A percentile compares a stretch with the other conserved stretches of the same genome.
Conservation (phyloP, 2,888 invertebrate genomes). For the Vannuccia rotundouncinata region DNA sequence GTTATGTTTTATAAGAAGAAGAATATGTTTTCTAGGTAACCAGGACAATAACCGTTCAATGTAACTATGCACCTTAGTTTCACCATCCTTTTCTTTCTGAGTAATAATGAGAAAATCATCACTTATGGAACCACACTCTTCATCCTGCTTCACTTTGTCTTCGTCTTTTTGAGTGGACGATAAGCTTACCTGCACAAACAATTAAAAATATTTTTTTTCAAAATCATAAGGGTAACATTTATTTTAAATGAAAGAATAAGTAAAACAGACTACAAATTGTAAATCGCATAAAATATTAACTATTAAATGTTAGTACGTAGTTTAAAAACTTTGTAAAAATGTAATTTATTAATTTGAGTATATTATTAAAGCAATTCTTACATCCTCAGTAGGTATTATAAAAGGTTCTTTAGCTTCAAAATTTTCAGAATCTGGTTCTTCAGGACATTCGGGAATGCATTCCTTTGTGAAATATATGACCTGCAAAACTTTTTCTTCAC, state of each 20-base stretch:
- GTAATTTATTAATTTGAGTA: background rate
- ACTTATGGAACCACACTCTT: background rate
- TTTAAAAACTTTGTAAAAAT: background rate
- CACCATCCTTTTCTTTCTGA: conserved; percentile 12
- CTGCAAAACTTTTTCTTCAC: conserved; percentile 72
- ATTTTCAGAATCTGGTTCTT: conserved; percentile 77
- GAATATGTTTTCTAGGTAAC: background rate
- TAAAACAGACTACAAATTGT: no score
- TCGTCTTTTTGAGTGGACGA: background rate
- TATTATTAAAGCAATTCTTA: conserved; percentile 43
- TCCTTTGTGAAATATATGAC: conserved; percentile 56
- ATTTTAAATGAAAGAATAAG: no score
- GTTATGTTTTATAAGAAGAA: background rate
- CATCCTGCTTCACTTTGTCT: background rate
- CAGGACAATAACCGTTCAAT: background rate
- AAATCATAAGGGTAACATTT: no score
- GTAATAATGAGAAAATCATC: background rate
- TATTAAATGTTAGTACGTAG: no score
- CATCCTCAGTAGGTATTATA: conserved; percentile 79
- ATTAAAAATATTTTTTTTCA: no score
- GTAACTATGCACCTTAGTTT: conserved; percentile 8
- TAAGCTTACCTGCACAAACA: background rate
- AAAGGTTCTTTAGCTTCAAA: conserved; percentile 70
- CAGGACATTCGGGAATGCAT: conserved; percentile 56
- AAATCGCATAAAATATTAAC: no score